Evolutionary conservation across 2,113 vertebrate genomes (phyloP).

Genomic region (Myanophis thanlyinensis): DNA sequence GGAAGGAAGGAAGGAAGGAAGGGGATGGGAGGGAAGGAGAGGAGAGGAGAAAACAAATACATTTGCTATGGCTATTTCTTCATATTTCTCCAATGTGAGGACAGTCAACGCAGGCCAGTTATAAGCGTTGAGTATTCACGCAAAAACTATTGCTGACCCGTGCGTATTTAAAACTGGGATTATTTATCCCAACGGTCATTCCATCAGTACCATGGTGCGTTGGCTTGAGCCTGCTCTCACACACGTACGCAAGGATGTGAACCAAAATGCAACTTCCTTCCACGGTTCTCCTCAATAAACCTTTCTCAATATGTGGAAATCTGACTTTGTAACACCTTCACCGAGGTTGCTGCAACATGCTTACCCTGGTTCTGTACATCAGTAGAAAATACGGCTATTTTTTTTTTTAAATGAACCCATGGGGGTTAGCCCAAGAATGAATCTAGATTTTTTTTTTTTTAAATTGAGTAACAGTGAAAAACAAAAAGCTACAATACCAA

Average conservation of each 20-base stretch:
- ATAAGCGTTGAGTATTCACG: background rate
- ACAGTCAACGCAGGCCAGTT: background rate
- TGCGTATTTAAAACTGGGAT: background rate
- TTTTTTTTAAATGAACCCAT: constrained; percentile 6
- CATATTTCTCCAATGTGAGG: background rate
- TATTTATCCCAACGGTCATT: background rate
- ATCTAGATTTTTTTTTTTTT: background rate
- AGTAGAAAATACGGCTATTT: background rate
- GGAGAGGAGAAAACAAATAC: background rate
- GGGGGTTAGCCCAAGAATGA: background rate
- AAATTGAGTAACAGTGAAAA: background rate
- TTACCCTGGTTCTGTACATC: background rate
- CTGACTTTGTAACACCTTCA: background rate
- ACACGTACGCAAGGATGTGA: background rate
- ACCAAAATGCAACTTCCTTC: background rate
- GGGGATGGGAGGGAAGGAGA: background rate
- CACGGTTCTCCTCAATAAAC: background rate
- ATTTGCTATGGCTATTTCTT: background rate
- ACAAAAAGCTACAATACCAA: background rate
- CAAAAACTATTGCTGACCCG: background rate
- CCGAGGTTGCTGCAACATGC: background rate
- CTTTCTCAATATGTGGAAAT: background rate
- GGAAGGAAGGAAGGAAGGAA: background rate
- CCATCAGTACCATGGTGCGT: background rate
- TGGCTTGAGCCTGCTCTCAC: background rate